A percentile compares a stretch with the other conserved stretches of the same genome.
Conservation (phyloP, 2,888 invertebrate genomes). For the Pollenia amentaria region DNA sequence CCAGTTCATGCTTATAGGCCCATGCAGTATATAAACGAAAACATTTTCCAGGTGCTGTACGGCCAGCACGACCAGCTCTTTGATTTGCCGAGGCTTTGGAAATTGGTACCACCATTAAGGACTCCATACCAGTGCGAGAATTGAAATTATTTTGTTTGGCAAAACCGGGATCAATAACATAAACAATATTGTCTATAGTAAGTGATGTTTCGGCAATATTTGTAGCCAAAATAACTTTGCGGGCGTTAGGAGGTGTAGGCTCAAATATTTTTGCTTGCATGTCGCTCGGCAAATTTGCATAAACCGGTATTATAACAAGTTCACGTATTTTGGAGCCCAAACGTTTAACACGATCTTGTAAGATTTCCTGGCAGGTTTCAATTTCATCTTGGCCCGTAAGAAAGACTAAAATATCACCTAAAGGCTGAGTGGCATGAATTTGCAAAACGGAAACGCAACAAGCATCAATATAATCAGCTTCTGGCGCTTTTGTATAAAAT, state of each 20-base stretch:
- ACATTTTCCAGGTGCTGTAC: conserved; percentile 98
- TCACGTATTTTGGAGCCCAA: conserved; percentile 97
- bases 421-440: conserved; percentile 98
- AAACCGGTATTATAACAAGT: conserved; percentile 96
- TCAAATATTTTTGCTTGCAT: conserved; percentile 99
- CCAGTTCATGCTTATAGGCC: conserved; percentile 99
- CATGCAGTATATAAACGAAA: conserved; percentile 99
- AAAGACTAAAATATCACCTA: conserved; percentile 98
- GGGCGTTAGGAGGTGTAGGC: conserved; percentile 97
- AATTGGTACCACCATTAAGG: conserved; percentile 98
- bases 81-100: conserved; percentile 99
- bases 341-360: conserved; percentile 95
- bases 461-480: conserved; percentile 99
- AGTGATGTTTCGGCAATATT: conserved; percentile 99
- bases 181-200: conserved; percentile 99
- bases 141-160: conserved; percentile 99
- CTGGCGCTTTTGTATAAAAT: conserved; percentile 99
- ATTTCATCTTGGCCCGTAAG: conserved; percentile 97
- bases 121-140: conserved; percentile 99
- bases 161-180: conserved; percentile 99
- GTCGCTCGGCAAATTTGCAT: conserved; percentile 99
- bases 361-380: conserved; percentile 94
- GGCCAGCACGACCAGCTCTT: conserved; percentile 96
- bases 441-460: conserved; percentile 98
- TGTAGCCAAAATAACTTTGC: conserved; percentile 98